Base-by-base conservation (phyloP, 2,113 vertebrate species). In the Anguilla rostrata region DNA sequence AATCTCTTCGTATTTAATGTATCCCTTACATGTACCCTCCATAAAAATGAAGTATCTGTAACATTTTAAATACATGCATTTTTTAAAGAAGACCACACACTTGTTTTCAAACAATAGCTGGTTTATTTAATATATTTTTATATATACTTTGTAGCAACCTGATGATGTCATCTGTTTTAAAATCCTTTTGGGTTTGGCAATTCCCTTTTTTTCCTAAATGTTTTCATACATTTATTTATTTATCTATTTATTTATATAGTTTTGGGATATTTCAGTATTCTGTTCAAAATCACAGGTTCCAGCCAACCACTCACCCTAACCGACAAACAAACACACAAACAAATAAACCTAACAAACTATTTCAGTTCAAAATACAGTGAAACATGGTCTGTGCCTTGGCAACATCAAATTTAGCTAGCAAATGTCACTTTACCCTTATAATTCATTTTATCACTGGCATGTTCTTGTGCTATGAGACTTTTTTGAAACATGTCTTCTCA, bases 111-210 rank as follows among this genome's bases (percentile, higher is more conserved):
- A 98, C 96, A 98, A 96, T 96, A 97, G 91, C 95, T 95, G 18
- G 92, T 97, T 98, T 98, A 97, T 98, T 99, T 96, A 95, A 97
- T 97, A 96, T 94, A 96, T 95, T 94, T 96, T 90, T 96, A 34
- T 34, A 34, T 88, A 60, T 96, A 94, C 93, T 97, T 97, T 96
- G 95, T 96, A 97, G 95, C 95, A 97, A 94, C 95, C 96, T 94
- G 92, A 95, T 94, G 96, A 97, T 95, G 97, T 96, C 96, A 96
- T 96, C 96, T 96, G 82, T 87, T 95, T 97, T 96, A 96, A 97
- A 97, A 96, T 94, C 95, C 88, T 95, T 90, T 95, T 91, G 87
- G 92, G 93, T 88, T 91, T 86, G 91, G 88, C 91, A 92, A 91
- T 87, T 96, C 94, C 93, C 95, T 85, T 96, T 94, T 90, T 93